Conservation (phyloP, 2,113 vertebrate species). For the Bubo scandiacus region DNA sequence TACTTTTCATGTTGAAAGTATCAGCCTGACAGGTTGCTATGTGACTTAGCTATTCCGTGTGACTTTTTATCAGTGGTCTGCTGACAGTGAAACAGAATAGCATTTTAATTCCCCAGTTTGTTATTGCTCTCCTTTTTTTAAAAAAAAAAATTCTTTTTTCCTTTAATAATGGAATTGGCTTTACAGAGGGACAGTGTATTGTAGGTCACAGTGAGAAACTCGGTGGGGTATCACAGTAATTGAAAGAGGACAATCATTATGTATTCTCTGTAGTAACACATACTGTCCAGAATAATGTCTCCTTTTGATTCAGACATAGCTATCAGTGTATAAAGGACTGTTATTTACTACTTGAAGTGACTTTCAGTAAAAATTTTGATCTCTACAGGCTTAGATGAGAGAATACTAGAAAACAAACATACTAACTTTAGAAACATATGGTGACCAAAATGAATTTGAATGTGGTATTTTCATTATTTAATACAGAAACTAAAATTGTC, state of each 20-base stretch:
- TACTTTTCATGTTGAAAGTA: neutral
- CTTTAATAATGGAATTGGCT: neutral
- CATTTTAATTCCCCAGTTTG: neutral
- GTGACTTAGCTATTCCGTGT: accelerated
- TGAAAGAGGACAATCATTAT: neutral
- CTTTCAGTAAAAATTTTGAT: neutral
- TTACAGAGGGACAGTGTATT: neutral
- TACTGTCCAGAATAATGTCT: neutral
- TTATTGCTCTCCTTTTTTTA: neutral
- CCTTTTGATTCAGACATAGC: neutral
- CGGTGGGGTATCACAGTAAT: neutral
- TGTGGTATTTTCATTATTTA: neutral
- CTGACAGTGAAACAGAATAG: neutral
- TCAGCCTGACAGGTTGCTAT: neutral
- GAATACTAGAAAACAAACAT: neutral
- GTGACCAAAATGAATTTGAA: neutral
- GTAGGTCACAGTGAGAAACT: neutral
- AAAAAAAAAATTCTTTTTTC: neutral
- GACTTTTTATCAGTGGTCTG: neutral
- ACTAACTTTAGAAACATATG: neutral
- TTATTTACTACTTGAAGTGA: neutral
- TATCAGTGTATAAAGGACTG: neutral
- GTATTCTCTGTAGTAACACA: neutral
- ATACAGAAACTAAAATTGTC: neutral
- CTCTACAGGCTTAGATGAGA: neutral